Conservation (phyloP, 2,888 invertebrate genomes). For the Nemotelus pantherinus region DNA sequence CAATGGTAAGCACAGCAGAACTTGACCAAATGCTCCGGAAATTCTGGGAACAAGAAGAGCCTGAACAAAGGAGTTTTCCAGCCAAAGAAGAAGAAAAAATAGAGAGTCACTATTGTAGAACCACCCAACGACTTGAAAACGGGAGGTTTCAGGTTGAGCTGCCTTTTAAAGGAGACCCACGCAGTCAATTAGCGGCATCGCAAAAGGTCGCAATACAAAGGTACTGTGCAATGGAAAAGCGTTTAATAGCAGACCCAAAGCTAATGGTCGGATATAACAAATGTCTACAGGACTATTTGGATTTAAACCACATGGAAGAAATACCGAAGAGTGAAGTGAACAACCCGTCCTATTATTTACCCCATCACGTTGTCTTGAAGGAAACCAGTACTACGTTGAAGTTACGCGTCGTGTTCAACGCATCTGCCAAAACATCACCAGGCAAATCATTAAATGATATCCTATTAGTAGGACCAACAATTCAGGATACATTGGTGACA, state of each 20-base stretch:
- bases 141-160: neutral
- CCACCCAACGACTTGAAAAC: neutral
- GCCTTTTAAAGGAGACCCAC: neutral
- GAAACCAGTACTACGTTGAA: slow-evolving; percentile 34
- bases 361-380: slow-evolving; percentile 51
- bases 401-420: slow-evolving; percentile 42
- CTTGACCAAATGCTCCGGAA: neutral
- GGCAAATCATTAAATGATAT: slow-evolving; percentile 44
- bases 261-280: neutral
- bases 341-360: slow-evolving; percentile 47
- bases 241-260: slow-evolving; percentile 2
- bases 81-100: neutral
- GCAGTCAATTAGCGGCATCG: neutral
- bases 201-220: neutral
- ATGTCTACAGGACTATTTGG: neutral
- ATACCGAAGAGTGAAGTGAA: neutral
- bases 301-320: neutral
- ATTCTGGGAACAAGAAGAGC: neutral
- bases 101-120: neutral
- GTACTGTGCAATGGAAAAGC: neutral
- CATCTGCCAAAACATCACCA: slow-evolving; percentile 27
- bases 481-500: slow-evolving; percentile 48
- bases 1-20: neutral
- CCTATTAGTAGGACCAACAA: slow-evolving; percentile 43
- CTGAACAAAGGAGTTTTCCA: neutral